Base-by-base conservation (phyloP, 2,113 vertebrate genomes). In the Mungos mungo region DNA sequence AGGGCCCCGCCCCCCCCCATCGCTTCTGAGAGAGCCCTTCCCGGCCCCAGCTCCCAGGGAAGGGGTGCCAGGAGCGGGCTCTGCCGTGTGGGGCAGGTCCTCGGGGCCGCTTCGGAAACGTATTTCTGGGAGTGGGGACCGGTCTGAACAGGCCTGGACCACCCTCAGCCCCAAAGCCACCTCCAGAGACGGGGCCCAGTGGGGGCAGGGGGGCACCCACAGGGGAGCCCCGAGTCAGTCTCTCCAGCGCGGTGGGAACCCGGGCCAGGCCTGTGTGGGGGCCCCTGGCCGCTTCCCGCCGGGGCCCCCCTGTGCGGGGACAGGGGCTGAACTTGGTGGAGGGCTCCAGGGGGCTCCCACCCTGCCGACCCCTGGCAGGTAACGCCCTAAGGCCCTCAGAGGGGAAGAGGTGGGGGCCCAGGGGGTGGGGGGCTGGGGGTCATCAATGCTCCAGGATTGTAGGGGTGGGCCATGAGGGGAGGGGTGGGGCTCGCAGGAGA, bases 11-110 rank as follows among this genome's bases (percentile, higher is more conserved):
- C 76, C 10, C 5, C 1, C 27, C 31, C 0, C 23, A 21, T 7
- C 31, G 2, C 65, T 16, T 8, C 76, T 13, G 7, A 27, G 71
- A 5, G 72, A 66, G 63, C 41, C 35, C 86, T 2, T 33, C 31
- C 2, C 0, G 0, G 52, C 60, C 1, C 50, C 45, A 12, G 41
- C 21, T 50, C 77, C 15, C 1, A 0, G 54, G 27, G 15, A 45
- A 27, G 18, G 35, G 85, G 52, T 16, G 80, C 33, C 27, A 0
- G 21, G 15, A 57, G 54, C 81, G 3, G 29, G 41, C 72, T 14
- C 23, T n/a, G 12, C 7, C 5, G 2, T 0, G 13, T 2, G n/a
- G 35, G 60, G 60, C 47, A 33, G 89, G 41, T 65, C 74, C 45
- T 29, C 6, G 5, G 82, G 57, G 50, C 79, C 16, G 4, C 47